These are phyloP conservation scores for Sebastes wilsoni DNA, from an alignment of 2,797 vertebrate genomes.

Conservation along the genomic window DNA sequence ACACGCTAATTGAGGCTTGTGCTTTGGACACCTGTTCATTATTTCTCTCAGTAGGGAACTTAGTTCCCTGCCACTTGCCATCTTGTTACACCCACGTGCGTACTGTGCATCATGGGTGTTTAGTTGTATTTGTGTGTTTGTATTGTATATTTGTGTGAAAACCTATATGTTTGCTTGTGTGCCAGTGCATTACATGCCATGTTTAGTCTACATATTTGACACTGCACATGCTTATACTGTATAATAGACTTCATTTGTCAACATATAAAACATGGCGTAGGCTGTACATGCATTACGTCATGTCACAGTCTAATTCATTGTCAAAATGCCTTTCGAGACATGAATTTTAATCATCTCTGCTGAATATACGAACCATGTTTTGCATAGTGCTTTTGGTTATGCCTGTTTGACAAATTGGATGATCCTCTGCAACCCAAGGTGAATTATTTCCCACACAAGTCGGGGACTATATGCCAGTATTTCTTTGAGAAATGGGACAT, in stretches of 20 bases:
- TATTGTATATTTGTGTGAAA: neutral
- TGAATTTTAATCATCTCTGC: neutral
- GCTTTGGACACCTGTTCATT: constrained; percentile 74
- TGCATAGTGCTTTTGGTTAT: neutral
- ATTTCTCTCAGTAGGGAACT: constrained; percentile 67
- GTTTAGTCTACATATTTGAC: neutral
- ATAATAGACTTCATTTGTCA: neutral
- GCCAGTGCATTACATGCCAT: neutral
- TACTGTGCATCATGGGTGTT: constrained; percentile 37
- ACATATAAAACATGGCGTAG: neutral
- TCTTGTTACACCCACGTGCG: constrained; percentile 48
- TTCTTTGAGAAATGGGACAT: neutral
- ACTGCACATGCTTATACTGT: neutral
- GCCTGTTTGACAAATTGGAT: constrained; percentile 2
- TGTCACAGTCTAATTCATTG: constrained; percentile 4
- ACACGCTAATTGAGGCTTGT: constrained; percentile 40
- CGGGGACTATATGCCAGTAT: neutral
- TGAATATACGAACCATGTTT: neutral
- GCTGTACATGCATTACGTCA: neutral
- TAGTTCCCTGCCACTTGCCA: constrained; percentile 46
- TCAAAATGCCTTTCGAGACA: constrained; percentile 2
- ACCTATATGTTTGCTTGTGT: neutral
- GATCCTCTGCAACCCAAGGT: neutral
- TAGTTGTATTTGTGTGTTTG: constrained; percentile 17
- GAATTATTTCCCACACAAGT: neutral